Evolutionary conservation across 1,140 invertebrate genomes (phyloP), one percentile per base, ranked within the genome.

Genomic region (Brachionus paranguensis): DNA sequence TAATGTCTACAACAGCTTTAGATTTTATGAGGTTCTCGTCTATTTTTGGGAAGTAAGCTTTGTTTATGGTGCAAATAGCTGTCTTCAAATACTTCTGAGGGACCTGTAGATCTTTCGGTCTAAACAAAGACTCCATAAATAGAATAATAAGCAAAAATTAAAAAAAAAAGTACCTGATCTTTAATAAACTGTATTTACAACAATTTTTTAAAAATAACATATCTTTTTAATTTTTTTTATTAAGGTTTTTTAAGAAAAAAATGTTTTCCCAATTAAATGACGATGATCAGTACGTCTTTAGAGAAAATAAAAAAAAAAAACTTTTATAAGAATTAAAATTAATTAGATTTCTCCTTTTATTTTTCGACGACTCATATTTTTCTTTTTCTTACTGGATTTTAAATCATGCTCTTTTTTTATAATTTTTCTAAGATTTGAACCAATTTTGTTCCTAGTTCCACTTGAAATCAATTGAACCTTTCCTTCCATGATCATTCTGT

Each of bases 401-500:
- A 37, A 37, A 37, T 37, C 2, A 6, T 37, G 33, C 6, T 37
- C 33, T 6, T 37, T 37, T 37, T 37, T 50, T 10, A 76, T 1
- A 1, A 29, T 50, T 50, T 76, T 72, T 17, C 5, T n/a, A n/a
- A 43, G 17, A 27, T 53, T 29, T 14, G 43, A 79, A 12, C 20
- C 27, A 17, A 37, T 79, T 55, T 79, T 64, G 12, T 29, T 27
- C 11, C 50, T 43, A 17, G 74, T 78, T 45, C 50, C 41, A 6
- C 24, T 41, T n/a, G 45, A 24, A 10, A 81, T 64, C 27, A 81
- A 12, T 4, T 68, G 24, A 27, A 60, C 12, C 20, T 81, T 81
- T 43, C 78, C 78, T 64, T 81, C 53, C 17, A 81, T 37, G 7
- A 81, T 45, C 78, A 81, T 81, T 43, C 33, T 37, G 27, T 68